These are phyloP conservation scores for Drosophila bocki DNA, from an alignment of 1,140 invertebrate genomes.

Conservation along the genomic window DNA sequence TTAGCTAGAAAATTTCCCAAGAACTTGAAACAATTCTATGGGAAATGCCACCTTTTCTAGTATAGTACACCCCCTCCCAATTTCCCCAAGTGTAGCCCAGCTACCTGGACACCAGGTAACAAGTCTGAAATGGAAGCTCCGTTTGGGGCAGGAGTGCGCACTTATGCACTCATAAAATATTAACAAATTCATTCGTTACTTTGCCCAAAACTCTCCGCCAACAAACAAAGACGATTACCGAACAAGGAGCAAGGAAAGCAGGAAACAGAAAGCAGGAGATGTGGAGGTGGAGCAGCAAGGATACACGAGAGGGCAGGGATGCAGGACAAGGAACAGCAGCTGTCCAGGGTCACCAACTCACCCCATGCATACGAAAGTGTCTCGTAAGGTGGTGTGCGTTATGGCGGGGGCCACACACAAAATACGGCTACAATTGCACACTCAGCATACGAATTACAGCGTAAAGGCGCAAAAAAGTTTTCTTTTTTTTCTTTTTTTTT, in stretches of 20 bases:
- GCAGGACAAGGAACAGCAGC: slow-evolving; percentile 44
- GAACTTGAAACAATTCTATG: not conserved
- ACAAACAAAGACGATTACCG: slow-evolving; percentile 80
- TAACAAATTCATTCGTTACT: slow-evolving; percentile 84
- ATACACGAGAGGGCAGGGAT: slow-evolving; percentile 1
- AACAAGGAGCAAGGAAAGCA: slow-evolving; percentile 22
- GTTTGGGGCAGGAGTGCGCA: slow-evolving; percentile 70
- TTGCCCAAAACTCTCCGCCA: slow-evolving; percentile 78
- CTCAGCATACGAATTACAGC: slow-evolving; percentile 83
- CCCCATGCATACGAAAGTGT: slow-evolving; percentile 76
- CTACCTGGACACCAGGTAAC: slow-evolving; percentile 46
- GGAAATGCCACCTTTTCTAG: not conserved
- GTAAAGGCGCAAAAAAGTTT: slow-evolving; percentile 75
- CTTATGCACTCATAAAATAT: slow-evolving; percentile 84
- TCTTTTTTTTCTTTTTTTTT: not conserved
- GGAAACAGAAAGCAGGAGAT: not conserved
- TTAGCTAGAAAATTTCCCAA: not conserved
- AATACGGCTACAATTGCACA: slow-evolving; percentile 82
- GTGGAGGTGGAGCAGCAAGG: not conserved
- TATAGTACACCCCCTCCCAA: not conserved
- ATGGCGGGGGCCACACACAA: slow-evolving; percentile 56
- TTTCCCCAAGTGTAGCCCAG: slow-evolving; percentile 18
- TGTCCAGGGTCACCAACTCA: slow-evolving; percentile 48
- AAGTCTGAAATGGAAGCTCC: slow-evolving; percentile 24
- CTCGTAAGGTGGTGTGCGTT: slow-evolving; percentile 59